Evolutionary conservation across 2,797 vertebrate genomes (phyloP), one percentile per base, ranked within the genome.

Genomic region (Phrynocephalus vlangalii): DNA sequence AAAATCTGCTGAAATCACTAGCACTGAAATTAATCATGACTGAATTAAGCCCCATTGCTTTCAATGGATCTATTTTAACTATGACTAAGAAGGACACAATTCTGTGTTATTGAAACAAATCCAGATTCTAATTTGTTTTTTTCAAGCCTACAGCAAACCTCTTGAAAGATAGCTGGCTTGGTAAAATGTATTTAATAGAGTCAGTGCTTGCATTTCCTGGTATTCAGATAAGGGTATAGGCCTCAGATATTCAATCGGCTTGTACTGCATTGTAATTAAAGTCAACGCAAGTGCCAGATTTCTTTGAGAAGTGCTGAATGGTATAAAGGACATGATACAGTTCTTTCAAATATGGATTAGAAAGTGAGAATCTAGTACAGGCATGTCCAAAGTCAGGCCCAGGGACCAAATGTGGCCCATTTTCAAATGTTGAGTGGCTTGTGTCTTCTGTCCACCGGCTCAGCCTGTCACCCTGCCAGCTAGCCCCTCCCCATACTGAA

Each of bases 141-240:
- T 44, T 67, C 38, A 84, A 85, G 16, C 7, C 60, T 18, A 0
- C 2, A 0, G 44, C 79, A 86, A 90, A 1, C 3, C 26, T 22
- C 33, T 0, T 1, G 5, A 0, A 0, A 82, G 0, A 1, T 56
- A 82, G 18, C 18, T 79, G 4, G 5, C 79, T 11, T 8, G 8
- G 1, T 5, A 33, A 77, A 84, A 44, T 44, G 38, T 44, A 44
- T 44, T 44, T 83, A 90, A 86, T 95, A 95, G 95, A 89, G 95
- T 94, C 95, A 94, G 94, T 89, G 79, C 92, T 73, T 92, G 89
- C 86, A 86, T 91, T 92, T 90, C 81, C 90, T 67, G 67, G 11
- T 28, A 0, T 50, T 90, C 60, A 24, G 56, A 52, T 78, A 66
- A 22, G 71, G 70, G 70, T 77, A 67, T 72, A 90, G 30, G 77